phyloP scores from a whole-genome alignment of 2,113 vertebrate species.

The Melozone crissalis region DNA sequence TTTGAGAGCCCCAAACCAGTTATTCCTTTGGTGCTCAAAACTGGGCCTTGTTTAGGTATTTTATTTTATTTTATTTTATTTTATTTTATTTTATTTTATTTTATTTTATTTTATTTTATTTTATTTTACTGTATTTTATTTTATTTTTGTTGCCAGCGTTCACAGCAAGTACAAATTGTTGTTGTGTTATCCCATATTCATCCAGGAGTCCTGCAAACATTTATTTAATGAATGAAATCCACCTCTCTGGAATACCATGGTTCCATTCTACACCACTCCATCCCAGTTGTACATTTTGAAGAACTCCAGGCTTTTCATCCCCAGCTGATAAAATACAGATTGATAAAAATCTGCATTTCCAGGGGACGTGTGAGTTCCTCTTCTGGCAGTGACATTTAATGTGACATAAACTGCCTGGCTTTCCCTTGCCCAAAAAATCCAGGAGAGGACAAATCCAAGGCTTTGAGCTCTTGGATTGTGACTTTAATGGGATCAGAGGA shows the following conservation, averaged over 20 bases:
- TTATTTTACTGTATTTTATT: too few relatives aligned
- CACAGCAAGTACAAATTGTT: too few relatives aligned
- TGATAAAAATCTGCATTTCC: neutral
- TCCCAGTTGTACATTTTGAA: accelerated
- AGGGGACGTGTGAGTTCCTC: too few relatives aligned
- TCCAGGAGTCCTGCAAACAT: too few relatives aligned
- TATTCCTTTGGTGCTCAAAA: neutral
- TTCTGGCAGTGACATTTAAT: neutral
- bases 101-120: too few relatives aligned
- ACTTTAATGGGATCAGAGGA: neutral
- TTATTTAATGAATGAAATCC: too few relatives aligned
- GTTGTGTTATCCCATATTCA: too few relatives aligned
- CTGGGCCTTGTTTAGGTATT: too few relatives aligned
- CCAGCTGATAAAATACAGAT: neutral
- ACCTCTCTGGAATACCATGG: accelerated
- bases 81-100: too few relatives aligned
- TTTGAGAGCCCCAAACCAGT: neutral
- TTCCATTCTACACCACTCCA: neutral
- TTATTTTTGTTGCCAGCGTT: too few relatives aligned
- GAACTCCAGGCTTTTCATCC: neutral
- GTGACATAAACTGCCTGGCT: neutral
- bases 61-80: too few relatives aligned
- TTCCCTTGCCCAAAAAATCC: neutral
- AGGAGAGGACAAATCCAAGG: neutral
- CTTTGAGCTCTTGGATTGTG: neutral